Percentiles rank a stretch among this genome's conserved stretches.
These are phyloP conservation scores for Sebastiscus tertius DNA, from an alignment of 2,797 vertebrate genomes.

Conservation along the genomic window DNA sequence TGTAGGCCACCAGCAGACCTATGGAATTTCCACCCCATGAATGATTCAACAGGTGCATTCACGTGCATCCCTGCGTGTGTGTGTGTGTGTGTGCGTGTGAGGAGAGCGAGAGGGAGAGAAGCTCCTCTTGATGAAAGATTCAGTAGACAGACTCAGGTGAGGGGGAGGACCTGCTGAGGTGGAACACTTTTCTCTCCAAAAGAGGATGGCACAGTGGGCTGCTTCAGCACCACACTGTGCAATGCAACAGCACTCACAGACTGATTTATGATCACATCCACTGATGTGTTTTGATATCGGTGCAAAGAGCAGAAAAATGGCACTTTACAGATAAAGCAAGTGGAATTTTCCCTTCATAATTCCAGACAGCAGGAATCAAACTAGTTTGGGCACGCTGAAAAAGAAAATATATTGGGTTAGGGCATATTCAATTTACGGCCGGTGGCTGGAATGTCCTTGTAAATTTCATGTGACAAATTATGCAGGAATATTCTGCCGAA, in stretches of 20 bases:
- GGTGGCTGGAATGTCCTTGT: slow-evolving; percentile 57
- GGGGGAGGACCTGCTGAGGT: slow-evolving; percentile 78
- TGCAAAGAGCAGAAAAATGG: slow-evolving; percentile 70
- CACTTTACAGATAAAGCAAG: slow-evolving; percentile 64
- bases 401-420: slow-evolving; percentile 47
- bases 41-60: slow-evolving; percentile 78
- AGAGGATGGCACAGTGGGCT: slow-evolving; percentile 73
- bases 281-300: slow-evolving; percentile 70
- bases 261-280: slow-evolving; percentile 73
- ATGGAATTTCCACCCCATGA: slow-evolving; percentile 74
- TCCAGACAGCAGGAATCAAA: slow-evolving; percentile 40
- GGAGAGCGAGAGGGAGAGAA: slow-evolving; percentile 33
- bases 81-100: neutral
- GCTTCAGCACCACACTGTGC: slow-evolving; percentile 63
- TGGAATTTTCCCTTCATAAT: slow-evolving; percentile 47
- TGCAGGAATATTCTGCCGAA: slow-evolving; percentile 34
- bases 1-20: slow-evolving; percentile 63
- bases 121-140: slow-evolving; percentile 80
- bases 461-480: slow-evolving; percentile 68
- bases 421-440: slow-evolving; percentile 57
- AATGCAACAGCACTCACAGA: slow-evolving; percentile 61
- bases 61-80: slow-evolving; percentile 15
- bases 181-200: slow-evolving; percentile 77
- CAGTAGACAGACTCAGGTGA: slow-evolving; percentile 79
- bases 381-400: slow-evolving; percentile 33